Conservation (phyloP, 2,797 vertebrate genomes). For the Phrynocephalus forsythii region DNA sequence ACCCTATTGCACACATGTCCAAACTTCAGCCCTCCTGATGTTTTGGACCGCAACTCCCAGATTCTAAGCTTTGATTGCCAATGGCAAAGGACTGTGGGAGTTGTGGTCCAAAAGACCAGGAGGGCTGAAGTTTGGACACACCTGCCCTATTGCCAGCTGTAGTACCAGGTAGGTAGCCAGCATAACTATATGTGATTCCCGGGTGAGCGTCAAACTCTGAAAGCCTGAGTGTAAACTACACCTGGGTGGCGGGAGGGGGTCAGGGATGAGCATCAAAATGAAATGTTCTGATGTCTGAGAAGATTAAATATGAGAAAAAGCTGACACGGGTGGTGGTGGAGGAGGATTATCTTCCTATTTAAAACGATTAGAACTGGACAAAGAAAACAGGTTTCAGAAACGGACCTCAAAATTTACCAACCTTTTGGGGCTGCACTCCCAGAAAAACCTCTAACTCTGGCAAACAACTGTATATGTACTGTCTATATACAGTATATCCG, state of each 20-base stretch:
- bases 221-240: background rate
- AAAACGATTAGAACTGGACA: slow-evolving; percentile 50
- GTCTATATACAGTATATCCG: too few species aligned
- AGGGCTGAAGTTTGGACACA: too few species aligned
- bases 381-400: slow-evolving; percentile 34
- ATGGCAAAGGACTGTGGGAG: too few species aligned
- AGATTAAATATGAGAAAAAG: slow-evolving; percentile 44
- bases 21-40: too few species aligned
- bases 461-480: too few species aligned
- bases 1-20: too few species aligned
- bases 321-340: background rate
- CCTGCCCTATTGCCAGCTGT: background rate
- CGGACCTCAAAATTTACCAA: slow-evolving; percentile 56
- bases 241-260: background rate
- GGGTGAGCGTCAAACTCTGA: background rate
- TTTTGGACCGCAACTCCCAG: too few species aligned
- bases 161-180: background rate
- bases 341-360: slow-evolving; percentile 55
- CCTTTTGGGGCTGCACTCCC: background rate
- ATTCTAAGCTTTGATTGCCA: too few species aligned
- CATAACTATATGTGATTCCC: background rate
- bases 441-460: background rate
- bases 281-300: slow-evolving; percentile 59
- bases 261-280: slow-evolving; percentile 26
- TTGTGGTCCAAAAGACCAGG: too few species aligned